phyloP scores from a whole-genome alignment of 2,888 invertebrate species.

The Lypha dubia region DNA sequence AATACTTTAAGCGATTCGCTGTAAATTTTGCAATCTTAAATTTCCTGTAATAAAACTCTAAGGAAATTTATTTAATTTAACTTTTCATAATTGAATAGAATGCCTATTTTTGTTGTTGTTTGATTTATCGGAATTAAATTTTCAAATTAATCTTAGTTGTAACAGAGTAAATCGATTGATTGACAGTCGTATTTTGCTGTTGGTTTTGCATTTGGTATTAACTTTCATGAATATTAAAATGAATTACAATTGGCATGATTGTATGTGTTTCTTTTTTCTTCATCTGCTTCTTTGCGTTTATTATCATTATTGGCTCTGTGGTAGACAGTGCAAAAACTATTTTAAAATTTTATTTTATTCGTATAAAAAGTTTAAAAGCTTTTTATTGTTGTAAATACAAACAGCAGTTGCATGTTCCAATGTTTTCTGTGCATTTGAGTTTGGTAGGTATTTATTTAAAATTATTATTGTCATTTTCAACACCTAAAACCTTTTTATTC shows the following conservation, averaged over 20 bases:
- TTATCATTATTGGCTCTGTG: not conserved
- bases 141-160: not conserved
- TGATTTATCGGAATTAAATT: not conserved
- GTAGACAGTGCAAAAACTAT: not conserved
- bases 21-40: conserved; percentile 29
- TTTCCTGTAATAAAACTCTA: not conserved
- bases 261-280: not conserved
- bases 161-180: not conserved
- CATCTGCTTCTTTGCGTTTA: not conserved
- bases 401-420: not conserved
- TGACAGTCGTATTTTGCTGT: not conserved
- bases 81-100: not conserved
- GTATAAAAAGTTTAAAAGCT: not conserved
- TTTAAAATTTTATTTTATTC: not conserved
- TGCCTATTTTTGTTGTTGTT: not conserved
- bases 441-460: not conserved
- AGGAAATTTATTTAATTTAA: not conserved
- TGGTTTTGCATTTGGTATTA: not conserved
- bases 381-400: not conserved
- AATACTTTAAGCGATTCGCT: not conserved
- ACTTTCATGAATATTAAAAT: conserved; percentile 1
- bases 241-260: not conserved
- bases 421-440: not conserved
- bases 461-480: not conserved
- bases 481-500: not conserved